phyloP scores from a whole-genome alignment of 2,888 invertebrate species.

The Napeogenes inachia region DNA sequence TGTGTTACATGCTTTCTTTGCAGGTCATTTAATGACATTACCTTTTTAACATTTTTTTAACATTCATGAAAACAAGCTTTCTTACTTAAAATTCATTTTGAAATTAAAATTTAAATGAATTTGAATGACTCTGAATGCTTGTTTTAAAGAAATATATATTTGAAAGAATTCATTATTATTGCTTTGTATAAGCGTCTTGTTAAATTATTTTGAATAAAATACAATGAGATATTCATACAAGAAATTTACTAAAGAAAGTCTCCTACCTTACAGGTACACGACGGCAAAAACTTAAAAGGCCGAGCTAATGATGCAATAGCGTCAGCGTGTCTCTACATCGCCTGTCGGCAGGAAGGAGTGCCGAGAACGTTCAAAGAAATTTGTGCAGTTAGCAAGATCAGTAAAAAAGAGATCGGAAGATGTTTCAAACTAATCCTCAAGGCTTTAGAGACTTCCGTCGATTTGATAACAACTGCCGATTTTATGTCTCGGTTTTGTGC shows the following conservation, averaged over 20 bases:
- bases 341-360: constrained; percentile 98
- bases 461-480: constrained; percentile 98
- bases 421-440: constrained; percentile 98
- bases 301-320: constrained; percentile 98
- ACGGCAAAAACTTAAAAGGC: constrained; percentile 96
- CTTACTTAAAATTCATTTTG: too few species aligned
- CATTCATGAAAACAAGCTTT: too few species aligned
- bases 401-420: constrained; percentile 98
- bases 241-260: neutral
- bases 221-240: too few species aligned
- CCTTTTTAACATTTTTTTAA: too few species aligned
- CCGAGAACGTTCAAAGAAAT: constrained; percentile 99
- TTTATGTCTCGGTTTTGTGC: constrained; percentile 99
- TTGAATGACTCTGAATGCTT: too few species aligned
- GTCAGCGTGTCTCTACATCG: constrained; percentile 98
- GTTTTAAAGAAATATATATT: too few species aligned
- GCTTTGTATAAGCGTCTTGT: too few species aligned
- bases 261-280: constrained; percentile 81
- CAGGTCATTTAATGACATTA: too few species aligned
- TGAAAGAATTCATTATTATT: too few species aligned
- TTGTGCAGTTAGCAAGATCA: constrained; percentile 98
- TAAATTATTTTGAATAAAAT: too few species aligned
- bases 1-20: constrained; percentile 29
- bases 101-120: too few species aligned
- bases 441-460: constrained; percentile 96